Evolutionary conservation across 2,113 vertebrate genomes (phyloP), one percentile per base, ranked within the genome.

Genomic region (Triplophysa siluroides): DNA sequence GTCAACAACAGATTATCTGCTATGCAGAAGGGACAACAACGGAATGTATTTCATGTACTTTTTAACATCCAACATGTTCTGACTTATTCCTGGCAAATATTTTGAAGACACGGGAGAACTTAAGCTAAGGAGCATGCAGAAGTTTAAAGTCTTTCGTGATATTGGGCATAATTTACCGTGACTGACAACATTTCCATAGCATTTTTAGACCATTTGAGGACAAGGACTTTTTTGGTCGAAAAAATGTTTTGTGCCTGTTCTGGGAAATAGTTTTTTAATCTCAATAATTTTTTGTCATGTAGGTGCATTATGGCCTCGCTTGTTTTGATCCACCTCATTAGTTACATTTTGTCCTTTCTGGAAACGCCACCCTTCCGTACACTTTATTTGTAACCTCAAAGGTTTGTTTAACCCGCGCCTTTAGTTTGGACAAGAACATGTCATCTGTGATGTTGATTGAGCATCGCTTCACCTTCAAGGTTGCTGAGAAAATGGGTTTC

Each of bases 111-210:
- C 33, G 33, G 75, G 82, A 60, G 81, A 81, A 79, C 72, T 83
- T 76, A 82, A 77, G 79, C 76, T 29, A 47, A 85, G 62, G 86
- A 83, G 81, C 79, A 81, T 56, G 66, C 69, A 80, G 76, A 83
- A 63, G 76, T 80, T 86, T 79, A 63, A 61, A 84, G 87, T 81
- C 62, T 52, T 16, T 78, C 19, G 75, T 88, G 88, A 90, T 85
- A 90, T 88, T 89, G 86, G 85, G 82, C 67, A 83, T 90, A 86
- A 91, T 90, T 84, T 84, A 89, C 68, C 83, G 7, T 87, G 90
- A 90, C 89, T 76, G 86, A 68, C 77, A 29, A 61, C 74, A 23
- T 26, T 41, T 43, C 63, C 70, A 29, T 21, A 1, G 52, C 60
- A 69, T 81, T 84, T 78, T 69, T 65, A 52, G 62, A 16, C 38